phyloP scores from a whole-genome alignment of 2,888 invertebrate genomes.

The Malacosoma neustria region DNA sequence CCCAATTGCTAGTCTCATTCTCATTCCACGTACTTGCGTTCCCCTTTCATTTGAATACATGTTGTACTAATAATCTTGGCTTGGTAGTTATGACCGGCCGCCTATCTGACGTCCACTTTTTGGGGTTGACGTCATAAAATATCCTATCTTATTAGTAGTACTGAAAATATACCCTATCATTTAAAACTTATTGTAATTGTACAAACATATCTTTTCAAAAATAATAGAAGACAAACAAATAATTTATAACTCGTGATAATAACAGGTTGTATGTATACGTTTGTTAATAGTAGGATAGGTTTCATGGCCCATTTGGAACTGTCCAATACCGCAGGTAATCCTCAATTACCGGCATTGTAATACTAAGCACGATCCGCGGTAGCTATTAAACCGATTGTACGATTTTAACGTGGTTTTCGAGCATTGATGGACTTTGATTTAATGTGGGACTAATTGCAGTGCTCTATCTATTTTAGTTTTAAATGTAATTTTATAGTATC shows the following conservation, averaged over 20 bases:
- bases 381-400: constrained; percentile 24
- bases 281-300: neutral
- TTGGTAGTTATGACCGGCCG: no score
- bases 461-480: neutral
- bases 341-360: constrained; percentile 24
- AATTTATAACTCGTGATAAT: neutral
- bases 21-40: no score
- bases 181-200: no score
- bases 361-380: constrained; percentile 18
- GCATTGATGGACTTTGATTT: constrained; percentile 16
- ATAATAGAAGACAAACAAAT: no score
- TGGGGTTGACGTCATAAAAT: no score
- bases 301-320: constrained; percentile 8
- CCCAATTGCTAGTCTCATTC: no score
- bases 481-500: neutral
- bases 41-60: no score
- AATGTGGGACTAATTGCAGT: constrained; percentile 13
- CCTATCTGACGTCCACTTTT: no score
- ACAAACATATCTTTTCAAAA: no score
- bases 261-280: constrained; percentile 8
- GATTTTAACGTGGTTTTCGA: constrained; percentile 18
- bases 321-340: constrained; percentile 18
- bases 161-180: no score
- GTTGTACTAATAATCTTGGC: no score
- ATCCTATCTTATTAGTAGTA: no score